phyloP scores from a whole-genome alignment of 2,888 invertebrate species.

The Troides helena region DNA sequence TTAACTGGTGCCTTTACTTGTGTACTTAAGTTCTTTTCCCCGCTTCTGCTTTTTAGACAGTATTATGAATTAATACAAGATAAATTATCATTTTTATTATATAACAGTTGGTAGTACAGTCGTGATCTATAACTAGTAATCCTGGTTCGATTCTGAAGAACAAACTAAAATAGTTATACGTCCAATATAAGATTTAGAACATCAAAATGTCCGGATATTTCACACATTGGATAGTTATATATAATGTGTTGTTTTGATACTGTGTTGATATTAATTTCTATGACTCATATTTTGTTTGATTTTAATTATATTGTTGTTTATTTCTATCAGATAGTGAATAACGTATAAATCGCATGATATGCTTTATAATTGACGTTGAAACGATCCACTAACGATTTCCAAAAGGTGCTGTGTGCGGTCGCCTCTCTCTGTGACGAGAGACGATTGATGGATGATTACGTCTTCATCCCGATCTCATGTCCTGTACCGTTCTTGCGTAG shows the following conservation, averaged over 20 bases:
- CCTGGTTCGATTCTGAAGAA: too few species aligned
- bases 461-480: slow-evolving; percentile 54
- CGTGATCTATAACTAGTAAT: too few species aligned
- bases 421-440: slow-evolving; percentile 52
- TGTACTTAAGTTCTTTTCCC: neutral
- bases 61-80: too few species aligned
- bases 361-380: slow-evolving; percentile 35
- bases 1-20: neutral
- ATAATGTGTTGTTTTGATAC: too few species aligned
- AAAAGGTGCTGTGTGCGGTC: slow-evolving; percentile 66
- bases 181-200: too few species aligned
- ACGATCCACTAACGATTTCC: slow-evolving; percentile 25
- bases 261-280: too few species aligned
- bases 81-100: too few species aligned
- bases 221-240: too few species aligned
- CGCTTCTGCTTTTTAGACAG: neutral
- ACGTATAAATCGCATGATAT: slow-evolving; percentile 16
- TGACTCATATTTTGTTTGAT: too few species aligned
- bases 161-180: too few species aligned
- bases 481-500: slow-evolving; percentile 33
- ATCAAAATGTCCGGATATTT: too few species aligned
- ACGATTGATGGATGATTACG: slow-evolving; percentile 73
- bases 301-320: neutral
- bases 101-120: too few species aligned
- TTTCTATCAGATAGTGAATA: slow-evolving; percentile 8